Base-by-base conservation (phyloP, 2,888 invertebrate species). In the Autographa pulchrina region DNA sequence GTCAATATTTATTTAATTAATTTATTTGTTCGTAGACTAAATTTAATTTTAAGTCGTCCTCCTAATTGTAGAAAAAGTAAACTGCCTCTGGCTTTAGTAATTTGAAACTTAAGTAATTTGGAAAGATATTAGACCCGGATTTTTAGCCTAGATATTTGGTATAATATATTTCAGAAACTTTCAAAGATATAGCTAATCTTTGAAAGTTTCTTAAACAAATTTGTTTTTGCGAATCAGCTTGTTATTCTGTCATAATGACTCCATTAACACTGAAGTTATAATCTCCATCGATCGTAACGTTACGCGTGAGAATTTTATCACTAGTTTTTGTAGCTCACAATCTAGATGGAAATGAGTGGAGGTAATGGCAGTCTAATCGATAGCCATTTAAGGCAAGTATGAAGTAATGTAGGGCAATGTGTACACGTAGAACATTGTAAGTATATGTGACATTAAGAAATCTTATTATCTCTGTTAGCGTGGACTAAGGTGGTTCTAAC, bases 271-370 rank as follows among this genome's bases (percentile, higher is more conserved):
- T 65, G 48, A 48, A n/a, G n/a, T 48, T 11, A 38, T 38, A 38
- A 38, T 38, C 35, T 16, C 14, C 3, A 7, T 25, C 56, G 43
- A 63, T 70, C 14, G 18, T 35, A 38, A 65, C 31, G 13, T 25
- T 31, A 48, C 25, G 62, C 59, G 61, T 74, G 70, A 74, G 78
- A 70, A 74, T 61, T 64, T 64, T 20, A 11, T 68, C 65, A 65
- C 43, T 32, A 11, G 68, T 74, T 68, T 74, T 68, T 74, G 60
- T 66, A 43, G 31, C 48, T 58, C 5, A 58, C 58, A 60, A 62
- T 43, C 32, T 41, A 13, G 35, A 65, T 20, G 31, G 25, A 48
- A 63, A 70, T 64, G 52, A 35, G 52, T 52, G 13, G 18, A 69
- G 56, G 25, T 65, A 16, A 48, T 38, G 25, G 54, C n/a, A 13